Evolutionary conservation across 2,113 vertebrate genomes (phyloP), one percentile per base, ranked within the genome.

Genomic region (Callaeas wilsoni): DNA sequence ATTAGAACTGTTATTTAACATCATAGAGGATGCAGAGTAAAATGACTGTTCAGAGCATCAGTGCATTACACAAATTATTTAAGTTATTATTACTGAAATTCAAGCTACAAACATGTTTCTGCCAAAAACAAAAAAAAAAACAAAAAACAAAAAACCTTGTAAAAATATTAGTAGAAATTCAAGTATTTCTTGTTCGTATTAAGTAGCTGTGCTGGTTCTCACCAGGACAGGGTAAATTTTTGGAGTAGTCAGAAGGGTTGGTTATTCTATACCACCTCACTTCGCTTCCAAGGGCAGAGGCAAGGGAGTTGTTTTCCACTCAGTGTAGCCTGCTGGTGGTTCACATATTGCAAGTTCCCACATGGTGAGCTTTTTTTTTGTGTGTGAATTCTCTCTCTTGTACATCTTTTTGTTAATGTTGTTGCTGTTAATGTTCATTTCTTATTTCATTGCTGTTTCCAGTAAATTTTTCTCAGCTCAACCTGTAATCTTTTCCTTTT

Each of bases 281-380:
- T 56, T n/a, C 14, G 37, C 8, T 73, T 29, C 15, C 16, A 42
- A 27, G 22, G 23, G 8, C 8, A 37, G 22, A 10, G 27, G 7
- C 14, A 88, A 80, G 21, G 32, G 26, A 56, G 32, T 3, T 29
- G 30, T 65, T 19, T 57, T 46, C 27, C 33, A 74, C 52, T 17
- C 2, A 1, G 15, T 4, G 2, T 9, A 52, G 13, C 21, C 14
- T 7, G 17, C 44, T 19, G 32, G 6, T 16, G 10, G 17, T 26
- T 50, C 16, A 33, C 17, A 12, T 16, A 50, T 5, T n/a, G 23
- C 3, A 10, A 23, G 8, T 41, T 77, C 46, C 44, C 46, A 77
- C 10, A 33, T 5, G 29, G 57, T 41, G 35, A 77, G 46, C 10
- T 13, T 26, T 41, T 32, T n/a, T 29, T 26, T 49, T 3, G 3